Evolutionary conservation across 2,113 vertebrate species (phyloP).

Genomic region (Chaenogobius annularis): DNA sequence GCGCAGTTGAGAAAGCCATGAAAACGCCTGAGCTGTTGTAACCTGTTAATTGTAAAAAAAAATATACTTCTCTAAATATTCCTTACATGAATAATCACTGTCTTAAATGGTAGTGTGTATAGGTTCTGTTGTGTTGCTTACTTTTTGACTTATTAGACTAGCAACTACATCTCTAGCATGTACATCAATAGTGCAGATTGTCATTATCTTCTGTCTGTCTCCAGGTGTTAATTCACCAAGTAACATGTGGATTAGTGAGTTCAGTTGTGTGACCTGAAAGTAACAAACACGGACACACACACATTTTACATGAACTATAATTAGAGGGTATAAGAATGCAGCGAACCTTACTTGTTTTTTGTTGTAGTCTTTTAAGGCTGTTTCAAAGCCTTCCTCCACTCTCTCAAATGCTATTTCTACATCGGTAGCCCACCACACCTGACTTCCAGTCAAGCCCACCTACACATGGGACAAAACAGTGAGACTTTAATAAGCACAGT

Average conservation of each 20-base stretch:
- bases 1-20: constrained; percentile 82
- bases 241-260: constrained; percentile 91
- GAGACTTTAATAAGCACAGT: neutral
- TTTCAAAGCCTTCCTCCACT: constrained; percentile 78
- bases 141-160: constrained; percentile 86
- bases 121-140: constrained; percentile 35
- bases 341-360: constrained; percentile 63
- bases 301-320: neutral
- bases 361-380: constrained; percentile 76
- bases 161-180: constrained; percentile 84
- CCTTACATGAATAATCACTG: neutral
- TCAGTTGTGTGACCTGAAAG: constrained; percentile 88
- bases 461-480: constrained; percentile 24
- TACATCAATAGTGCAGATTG: constrained; percentile 87
- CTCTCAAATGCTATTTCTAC: constrained; percentile 78
- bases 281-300: neutral
- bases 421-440: constrained; percentile 79
- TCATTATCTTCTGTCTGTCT: constrained; percentile 91
- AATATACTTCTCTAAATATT: neutral
- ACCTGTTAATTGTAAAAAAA: constrained; percentile 64
- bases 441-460: constrained; percentile 75
- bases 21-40: constrained; percentile 78
- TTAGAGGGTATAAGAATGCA: neutral
- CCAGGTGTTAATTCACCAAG: constrained; percentile 86
- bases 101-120: neutral